Conservation (phyloP, 2,797 vertebrate species). For the Nasua narica region DNA sequence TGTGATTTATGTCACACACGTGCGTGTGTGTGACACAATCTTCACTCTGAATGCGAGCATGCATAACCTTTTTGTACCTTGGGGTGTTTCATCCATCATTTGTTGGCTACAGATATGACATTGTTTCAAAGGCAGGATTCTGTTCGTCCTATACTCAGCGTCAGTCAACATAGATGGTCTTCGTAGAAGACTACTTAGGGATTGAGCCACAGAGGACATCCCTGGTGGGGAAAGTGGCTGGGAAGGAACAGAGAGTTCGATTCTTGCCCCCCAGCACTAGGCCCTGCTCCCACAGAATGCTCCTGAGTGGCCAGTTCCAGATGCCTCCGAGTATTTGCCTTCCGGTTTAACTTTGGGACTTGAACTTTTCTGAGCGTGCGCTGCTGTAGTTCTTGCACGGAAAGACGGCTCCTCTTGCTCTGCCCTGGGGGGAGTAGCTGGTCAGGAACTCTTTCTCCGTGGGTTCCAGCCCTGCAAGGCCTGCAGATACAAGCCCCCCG, state of each 20-base stretch:
- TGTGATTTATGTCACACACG: constrained; percentile 85
- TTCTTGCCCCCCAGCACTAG: not conserved
- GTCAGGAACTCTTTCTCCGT: not conserved
- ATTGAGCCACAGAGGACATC: not conserved
- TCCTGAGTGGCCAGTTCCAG: not conserved
- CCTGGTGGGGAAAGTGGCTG: not conserved
- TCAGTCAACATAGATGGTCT: not conserved
- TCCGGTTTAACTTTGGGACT: not conserved
- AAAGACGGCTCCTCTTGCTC: not conserved
- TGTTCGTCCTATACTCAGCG: not conserved
- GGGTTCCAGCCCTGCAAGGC: not conserved
- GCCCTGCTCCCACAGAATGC: not conserved
- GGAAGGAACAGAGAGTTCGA: not conserved
- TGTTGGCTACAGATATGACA: not conserved
- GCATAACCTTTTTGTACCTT: constrained; percentile 76
- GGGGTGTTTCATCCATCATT: not conserved
- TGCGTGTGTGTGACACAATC: too few relatives aligned
- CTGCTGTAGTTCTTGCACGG: not conserved
- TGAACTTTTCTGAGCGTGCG: not conserved
- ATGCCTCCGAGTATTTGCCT: not conserved
- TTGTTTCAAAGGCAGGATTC: not conserved
- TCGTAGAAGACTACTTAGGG: not conserved
- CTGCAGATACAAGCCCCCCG: too few relatives aligned
- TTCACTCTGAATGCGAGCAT: constrained; percentile 79
- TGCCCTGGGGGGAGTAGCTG: not conserved